These are phyloP conservation scores for Halcyon chelicuti DNA, from an alignment of 2,797 vertebrate species.

Conservation along the genomic window DNA sequence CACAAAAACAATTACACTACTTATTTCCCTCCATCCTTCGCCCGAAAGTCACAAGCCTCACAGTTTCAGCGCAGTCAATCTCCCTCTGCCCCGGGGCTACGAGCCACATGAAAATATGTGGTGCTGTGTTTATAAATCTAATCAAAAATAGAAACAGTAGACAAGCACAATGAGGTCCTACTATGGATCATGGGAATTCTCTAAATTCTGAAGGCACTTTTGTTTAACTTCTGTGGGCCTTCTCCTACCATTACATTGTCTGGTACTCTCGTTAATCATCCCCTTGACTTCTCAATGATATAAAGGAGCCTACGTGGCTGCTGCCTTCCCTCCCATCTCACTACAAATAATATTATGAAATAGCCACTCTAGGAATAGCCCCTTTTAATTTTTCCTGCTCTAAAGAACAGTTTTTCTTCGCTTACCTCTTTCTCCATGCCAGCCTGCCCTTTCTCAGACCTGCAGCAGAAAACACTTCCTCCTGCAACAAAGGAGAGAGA, in stretches of 20 bases:
- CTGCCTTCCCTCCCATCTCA: constrained; percentile 56
- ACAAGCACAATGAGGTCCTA: constrained; percentile 88
- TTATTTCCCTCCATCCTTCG: constrained; percentile 81
- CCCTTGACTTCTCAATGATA: constrained; percentile 71
- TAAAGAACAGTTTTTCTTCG: constrained; percentile 3
- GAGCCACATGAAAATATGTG: constrained; percentile 87
- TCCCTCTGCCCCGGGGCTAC: constrained; percentile 77
- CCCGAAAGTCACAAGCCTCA: constrained; percentile 80
- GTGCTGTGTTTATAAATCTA: constrained; percentile 88
- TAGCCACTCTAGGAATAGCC: constrained; percentile 38
- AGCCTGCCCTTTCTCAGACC: constrained; percentile 43
- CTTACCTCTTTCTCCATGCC: constrained; percentile 76
- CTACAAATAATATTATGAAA: constrained; percentile 73
- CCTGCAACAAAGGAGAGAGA: constrained; percentile 49
- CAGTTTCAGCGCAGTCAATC: constrained; percentile 80
- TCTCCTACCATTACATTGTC: constrained; percentile 78
- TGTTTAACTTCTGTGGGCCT: constrained; percentile 89
- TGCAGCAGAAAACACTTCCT: not conserved
- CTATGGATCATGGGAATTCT: constrained; percentile 92
- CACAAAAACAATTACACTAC: constrained; percentile 89
- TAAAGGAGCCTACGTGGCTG: constrained; percentile 59
- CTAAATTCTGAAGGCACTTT: constrained; percentile 91
- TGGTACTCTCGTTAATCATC: constrained; percentile 86
- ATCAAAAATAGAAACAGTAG: constrained; percentile 86
- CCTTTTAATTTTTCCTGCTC: constrained; percentile 28